These are phyloP conservation scores for Daphoenositta chrysoptera DNA, from an alignment of 2,113 vertebrate species.

Conservation along the genomic window DNA sequence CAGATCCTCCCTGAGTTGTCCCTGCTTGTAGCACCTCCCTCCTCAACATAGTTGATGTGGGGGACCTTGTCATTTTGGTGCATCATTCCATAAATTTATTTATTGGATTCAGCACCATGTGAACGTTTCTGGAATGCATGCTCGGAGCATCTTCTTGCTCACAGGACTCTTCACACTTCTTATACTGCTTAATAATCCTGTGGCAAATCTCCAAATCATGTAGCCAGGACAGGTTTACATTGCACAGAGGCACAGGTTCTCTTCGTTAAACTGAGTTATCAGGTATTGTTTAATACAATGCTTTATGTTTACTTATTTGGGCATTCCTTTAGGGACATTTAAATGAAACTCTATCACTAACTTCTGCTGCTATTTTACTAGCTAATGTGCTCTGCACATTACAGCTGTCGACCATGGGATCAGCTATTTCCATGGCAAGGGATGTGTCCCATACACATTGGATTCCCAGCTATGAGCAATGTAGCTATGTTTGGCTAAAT, in stretches of 20 bases:
- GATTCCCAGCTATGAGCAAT: conserved; percentile 3
- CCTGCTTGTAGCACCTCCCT: not conserved
- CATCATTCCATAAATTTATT: not conserved
- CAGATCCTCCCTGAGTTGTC: not conserved
- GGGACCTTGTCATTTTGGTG: not conserved
- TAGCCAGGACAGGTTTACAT: not conserved
- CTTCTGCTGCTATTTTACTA: not conserved
- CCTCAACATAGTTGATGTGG: not conserved
- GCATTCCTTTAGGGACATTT: not conserved
- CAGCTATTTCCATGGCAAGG: not conserved
- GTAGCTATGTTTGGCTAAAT: not conserved
- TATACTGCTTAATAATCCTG: not conserved
- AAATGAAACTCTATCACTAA: not conserved
- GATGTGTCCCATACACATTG: not conserved
- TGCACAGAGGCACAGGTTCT: not conserved
- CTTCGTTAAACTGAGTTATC: not conserved
- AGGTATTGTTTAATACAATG: not conserved
- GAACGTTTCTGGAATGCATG: not conserved
- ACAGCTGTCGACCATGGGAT: not conserved
- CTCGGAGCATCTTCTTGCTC: not conserved
- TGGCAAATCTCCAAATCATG: not conserved
- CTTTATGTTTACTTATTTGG: not conserved
- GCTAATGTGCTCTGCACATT: not conserved
- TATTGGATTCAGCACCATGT: not conserved
- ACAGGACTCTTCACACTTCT: not conserved